Base-by-base conservation (phyloP, 2,797 vertebrate genomes). In the Heteromormyrus szaboi region DNA sequence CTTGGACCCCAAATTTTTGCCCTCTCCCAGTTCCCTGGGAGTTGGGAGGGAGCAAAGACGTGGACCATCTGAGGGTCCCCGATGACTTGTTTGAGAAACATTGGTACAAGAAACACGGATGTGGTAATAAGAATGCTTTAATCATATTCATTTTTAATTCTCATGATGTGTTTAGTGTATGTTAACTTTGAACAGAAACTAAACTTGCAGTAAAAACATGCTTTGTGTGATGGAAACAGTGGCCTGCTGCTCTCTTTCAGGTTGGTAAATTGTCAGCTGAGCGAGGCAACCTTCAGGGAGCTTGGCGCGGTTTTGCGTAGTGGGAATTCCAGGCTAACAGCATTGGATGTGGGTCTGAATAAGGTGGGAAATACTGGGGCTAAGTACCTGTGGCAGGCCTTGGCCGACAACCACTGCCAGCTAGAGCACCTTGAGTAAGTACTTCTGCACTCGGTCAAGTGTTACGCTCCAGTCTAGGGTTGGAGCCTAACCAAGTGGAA, bases 361-460 rank as follows among this genome's bases (percentile, higher is more conserved):
- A 0, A 68, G 0, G 93, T 97, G 8, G 96, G 93, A 0, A 96
- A 97, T 0, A 9, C 91, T 0, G 97, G 95, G 2, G 89, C 95
- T 54, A 95, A 93, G 92, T 93, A 93, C 93, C 93, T 98, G 37
- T 95, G 92, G 85, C 95, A 94, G 33, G 96, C 96, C 12, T 81
- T 98, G 89, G 93, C 90, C 91, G 94, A 96, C 90, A 95, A 96
- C 2, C 90, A 29, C 90, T 98, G 97, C 90, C 89, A 90, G 0
- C 84, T 99, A 87, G 95, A 97, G 91, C 93, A 97, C 33, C 93
- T 98, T 19, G 94, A 97, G 97, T 98, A 90, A 96, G 96, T 93
- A 2, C 7, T 41, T 25, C 22, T 37, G 19, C 8, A 54, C 17
- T 41, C 2, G 29, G 33, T 22, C 14, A 3, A 14, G 41, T 37